Evolutionary conservation across 2,888 invertebrate species (phyloP), one percentile per base, ranked within the genome.

Genomic region (Chaitophorus viminalis): DNA sequence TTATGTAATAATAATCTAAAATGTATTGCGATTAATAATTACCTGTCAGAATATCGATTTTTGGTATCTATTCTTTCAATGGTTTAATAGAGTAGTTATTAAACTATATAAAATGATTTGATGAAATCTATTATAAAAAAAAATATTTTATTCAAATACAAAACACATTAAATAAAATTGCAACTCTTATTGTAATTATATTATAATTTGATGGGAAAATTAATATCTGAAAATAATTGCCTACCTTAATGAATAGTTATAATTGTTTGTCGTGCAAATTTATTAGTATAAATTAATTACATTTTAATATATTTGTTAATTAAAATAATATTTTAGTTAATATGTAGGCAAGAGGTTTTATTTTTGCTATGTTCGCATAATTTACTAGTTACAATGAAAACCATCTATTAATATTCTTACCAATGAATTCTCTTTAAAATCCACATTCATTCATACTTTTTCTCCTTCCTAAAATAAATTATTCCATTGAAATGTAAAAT

Each of bases 401-500:
- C 17, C 31, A 39, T 54, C 72, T 75, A 65, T 83, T 75, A 54
- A 29, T 83, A 75, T 65, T 25, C 6, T 29, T 5, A 74, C 18
- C 33, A 46, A 29, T 82, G 46, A 70, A 14, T 31, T 81, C n/a
- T 31, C n/a, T n/a, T n/a, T n/a, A n/a, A n/a, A n/a, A n/a, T n/a
- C n/a, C n/a, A n/a, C n/a, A 70, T 81, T 70, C 21, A 46, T 82
- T 74, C 54, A 11, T 18, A 82, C 29, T 3, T 14, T 72, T 8
- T 54, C 36, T 17, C 29, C 60, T 1, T 65, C 46, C n/a, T 52
- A n/a, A 46, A 14, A 75, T 52, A 29, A n/a, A 70, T 70, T 29
- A 39, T 60, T 76, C 5, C 31, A 84, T 76, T 46, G 6, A 76
- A 39, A 36, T 60, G 36, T 29, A 75, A n/a, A 84, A 84, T 31